phyloP scores from a whole-genome alignment of 1,140 invertebrate species.

The Periplaneta americana region DNA sequence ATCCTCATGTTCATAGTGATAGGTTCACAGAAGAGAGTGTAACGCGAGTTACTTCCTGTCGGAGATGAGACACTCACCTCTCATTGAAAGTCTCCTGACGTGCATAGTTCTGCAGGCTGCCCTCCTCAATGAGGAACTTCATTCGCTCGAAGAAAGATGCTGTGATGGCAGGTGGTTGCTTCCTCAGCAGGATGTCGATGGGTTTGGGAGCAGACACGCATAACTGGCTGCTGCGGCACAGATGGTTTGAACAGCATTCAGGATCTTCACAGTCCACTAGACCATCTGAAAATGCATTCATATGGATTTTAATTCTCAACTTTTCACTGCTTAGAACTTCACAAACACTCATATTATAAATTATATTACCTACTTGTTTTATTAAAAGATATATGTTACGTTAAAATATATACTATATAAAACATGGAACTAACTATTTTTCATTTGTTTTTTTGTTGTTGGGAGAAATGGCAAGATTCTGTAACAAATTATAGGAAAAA shows the following conservation, averaged over 20 bases:
- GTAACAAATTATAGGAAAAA: too few species aligned
- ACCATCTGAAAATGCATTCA: constrained; percentile 66
- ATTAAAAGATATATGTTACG: too few species aligned
- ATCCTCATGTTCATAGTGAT: constrained; percentile 30
- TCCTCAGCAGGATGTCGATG: constrained; percentile 86
- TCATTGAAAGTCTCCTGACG: constrained; percentile 92
- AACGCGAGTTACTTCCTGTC: neutral
- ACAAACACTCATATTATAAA: too few species aligned
- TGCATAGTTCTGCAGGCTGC: constrained; percentile 94
- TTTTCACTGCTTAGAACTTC: too few species aligned
- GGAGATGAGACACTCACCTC: constrained; percentile 62
- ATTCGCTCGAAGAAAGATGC: constrained; percentile 97
- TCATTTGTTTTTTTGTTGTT: too few species aligned
- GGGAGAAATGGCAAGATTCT: too few species aligned
- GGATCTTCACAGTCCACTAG: constrained; percentile 95
- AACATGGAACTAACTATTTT: too few species aligned
- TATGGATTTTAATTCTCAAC: too few species aligned
- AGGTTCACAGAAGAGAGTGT: constrained; percentile 4
- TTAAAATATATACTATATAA: too few species aligned
- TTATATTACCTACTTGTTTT: too few species aligned
- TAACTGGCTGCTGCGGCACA: constrained; percentile 78
- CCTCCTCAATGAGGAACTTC: constrained; percentile 96
- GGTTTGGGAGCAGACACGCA: constrained; percentile 91
- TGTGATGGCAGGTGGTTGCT: constrained; percentile 91
- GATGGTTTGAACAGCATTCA: constrained; percentile 82